A percentile compares a stretch with the other conserved stretches of the same genome.
Evolutionary conservation across 1,140 invertebrate species (phyloP).

Genomic region (Drosophila pruinosa): DNA sequence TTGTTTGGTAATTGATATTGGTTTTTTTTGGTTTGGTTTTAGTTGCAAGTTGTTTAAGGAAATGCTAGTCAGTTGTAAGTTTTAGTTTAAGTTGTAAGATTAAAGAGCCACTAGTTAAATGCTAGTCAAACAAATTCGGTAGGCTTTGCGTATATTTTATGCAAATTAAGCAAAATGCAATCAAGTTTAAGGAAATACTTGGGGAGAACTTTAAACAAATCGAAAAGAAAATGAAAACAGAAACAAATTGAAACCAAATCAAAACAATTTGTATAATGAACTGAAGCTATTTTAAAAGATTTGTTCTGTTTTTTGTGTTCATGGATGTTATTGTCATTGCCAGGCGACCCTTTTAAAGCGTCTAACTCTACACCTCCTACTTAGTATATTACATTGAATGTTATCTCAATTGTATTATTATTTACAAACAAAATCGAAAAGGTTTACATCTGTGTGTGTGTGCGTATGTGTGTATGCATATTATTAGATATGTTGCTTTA

Average conservation of each 20-base stretch:
- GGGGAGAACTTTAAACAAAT: conserved; percentile 18
- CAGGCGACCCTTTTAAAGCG: conserved; percentile 13
- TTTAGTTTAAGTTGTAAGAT: conserved; percentile 36
- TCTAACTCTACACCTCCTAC: conserved; percentile 15
- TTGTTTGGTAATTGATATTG: conserved; percentile 25
- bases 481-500: conserved; percentile 32
- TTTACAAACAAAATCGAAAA: conserved; percentile 28
- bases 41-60: conserved; percentile 45
- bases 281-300: conserved; percentile 1
- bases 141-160: conserved; percentile 68
- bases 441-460: conserved; percentile 6
- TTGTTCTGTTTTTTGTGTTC: conserved; percentile 20
- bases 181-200: conserved; percentile 43
- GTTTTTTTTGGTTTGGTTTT: background rate
- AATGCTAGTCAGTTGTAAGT: conserved; percentile 68
- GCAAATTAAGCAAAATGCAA: conserved; percentile 74
- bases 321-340: conserved; percentile 29
- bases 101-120: conserved; percentile 71
- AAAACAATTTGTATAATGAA: conserved; percentile 13
- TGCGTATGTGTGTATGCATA: conserved; percentile 9
- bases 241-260: background rate
- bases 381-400: conserved; percentile 19
- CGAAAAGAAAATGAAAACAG: conserved; percentile 15
- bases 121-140: conserved; percentile 71
- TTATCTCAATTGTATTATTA: conserved; percentile 15